Percentiles rank a stretch among this genome's conserved stretches.
These are phyloP conservation scores for Drosophila melanosoma DNA, from an alignment of 2,888 invertebrate species.

Conservation along the genomic window DNA sequence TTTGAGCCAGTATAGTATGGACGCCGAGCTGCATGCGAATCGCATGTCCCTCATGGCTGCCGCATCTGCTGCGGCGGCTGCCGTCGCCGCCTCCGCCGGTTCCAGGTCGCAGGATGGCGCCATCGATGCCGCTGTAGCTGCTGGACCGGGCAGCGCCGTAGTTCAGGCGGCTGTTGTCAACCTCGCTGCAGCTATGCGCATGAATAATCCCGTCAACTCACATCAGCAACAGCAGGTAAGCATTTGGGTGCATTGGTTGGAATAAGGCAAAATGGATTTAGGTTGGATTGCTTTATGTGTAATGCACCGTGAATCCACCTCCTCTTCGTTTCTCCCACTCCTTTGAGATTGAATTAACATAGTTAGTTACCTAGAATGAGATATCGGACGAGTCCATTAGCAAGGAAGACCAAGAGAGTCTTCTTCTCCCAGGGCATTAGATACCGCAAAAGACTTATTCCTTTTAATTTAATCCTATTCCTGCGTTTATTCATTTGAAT, in stretches of 20 bases:
- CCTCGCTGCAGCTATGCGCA: constrained; percentile 91
- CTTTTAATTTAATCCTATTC: background rate
- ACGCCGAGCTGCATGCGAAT: constrained; percentile 86
- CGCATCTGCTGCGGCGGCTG: constrained; percentile 78
- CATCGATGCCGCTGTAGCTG: constrained; percentile 84
- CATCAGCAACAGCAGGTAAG: constrained; percentile 66
- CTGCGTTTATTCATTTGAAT: background rate
- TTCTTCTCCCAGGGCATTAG: background rate
- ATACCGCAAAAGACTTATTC: background rate
- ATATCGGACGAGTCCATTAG: background rate
- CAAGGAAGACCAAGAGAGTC: too few species aligned
- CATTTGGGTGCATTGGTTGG: background rate
- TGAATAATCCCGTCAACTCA: constrained; percentile 83
- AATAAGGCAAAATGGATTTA: background rate
- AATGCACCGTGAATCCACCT: background rate
- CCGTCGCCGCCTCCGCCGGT: constrained; percentile 73
- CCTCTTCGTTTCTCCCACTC: background rate
- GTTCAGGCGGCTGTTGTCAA: constrained; percentile 91
- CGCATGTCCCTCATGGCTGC: constrained; percentile 91
- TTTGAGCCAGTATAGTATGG: constrained; percentile 88
- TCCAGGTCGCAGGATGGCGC: constrained; percentile 49
- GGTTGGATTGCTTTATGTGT: background rate
- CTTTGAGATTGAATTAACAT: background rate
- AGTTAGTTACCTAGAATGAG: background rate
- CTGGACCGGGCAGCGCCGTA: constrained; percentile 85